Base-by-base conservation (phyloP, 2,797 vertebrate genomes). In the Sandelia bainsii region DNA sequence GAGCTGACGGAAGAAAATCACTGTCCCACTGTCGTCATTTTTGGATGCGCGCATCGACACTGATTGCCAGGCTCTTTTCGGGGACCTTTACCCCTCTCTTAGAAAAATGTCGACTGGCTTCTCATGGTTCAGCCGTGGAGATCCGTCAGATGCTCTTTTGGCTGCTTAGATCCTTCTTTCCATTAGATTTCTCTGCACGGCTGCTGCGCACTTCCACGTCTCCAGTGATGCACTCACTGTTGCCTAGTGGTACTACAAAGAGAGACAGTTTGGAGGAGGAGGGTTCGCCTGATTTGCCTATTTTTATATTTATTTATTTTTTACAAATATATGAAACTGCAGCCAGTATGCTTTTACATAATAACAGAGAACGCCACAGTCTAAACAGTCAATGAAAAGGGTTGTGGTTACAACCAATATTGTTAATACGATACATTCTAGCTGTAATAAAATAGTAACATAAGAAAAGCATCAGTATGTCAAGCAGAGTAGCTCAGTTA, bases 171-270 rank as follows among this genome's bases (percentile, higher is more conserved):
- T 87, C 68, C 79, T 82, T 87, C 71, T 88, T 82, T 81, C 50
- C 59, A 60, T 77, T 88, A 39, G 61, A 80, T 83, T 85, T 67
- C 75, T 75, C 65, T 60, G 75, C 61, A 71, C 87, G 75, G 87
- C 85, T 94, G 82, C 92, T 95, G 95, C 93, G 95, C 94, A 95
- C 90, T 93, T 88, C 71, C 83, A 84, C 89, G 87, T 57, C 83
- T 80, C 86, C 87, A 92, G 75, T 85, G 86, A 91, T 92, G 92
- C 92, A 74, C 92, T 85, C 83, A 90, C 91, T 90, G 88, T 81
- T 93, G 91, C 88, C 89, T 87, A 75, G 85, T 89, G 88, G 80
- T 78, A 78, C 87, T 87, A 90, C 87, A 88, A 82, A 91, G 86
- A 87, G 87, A 89, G 77, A 81, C 86, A 82, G 69, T 90, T 88